These are phyloP conservation scores for Bombycilla garrulus DNA, from an alignment of 2,113 vertebrate genomes.

Conservation along the genomic window DNA sequence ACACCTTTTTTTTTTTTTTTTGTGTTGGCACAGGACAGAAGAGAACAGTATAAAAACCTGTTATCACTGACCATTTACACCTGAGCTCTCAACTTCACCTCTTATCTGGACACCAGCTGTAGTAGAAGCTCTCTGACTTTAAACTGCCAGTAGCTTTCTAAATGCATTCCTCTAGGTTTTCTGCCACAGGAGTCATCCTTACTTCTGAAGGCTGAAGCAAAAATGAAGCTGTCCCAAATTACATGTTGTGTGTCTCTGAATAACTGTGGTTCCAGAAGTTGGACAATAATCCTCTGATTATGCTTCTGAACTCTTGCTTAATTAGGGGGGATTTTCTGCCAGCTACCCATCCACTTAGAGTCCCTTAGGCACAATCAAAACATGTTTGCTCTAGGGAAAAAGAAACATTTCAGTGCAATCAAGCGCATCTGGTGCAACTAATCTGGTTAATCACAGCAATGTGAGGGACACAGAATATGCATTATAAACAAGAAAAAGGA, in stretches of 20 bases:
- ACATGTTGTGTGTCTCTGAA: constrained; percentile 8
- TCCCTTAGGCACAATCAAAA: constrained; percentile 75
- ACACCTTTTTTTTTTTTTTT: not conserved
- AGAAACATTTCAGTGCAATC: constrained; percentile 76
- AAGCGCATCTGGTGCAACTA: constrained; percentile 70
- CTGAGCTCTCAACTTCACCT: constrained; percentile 26
- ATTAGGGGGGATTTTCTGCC: constrained; percentile 59
- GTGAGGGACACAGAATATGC: constrained; percentile 67
- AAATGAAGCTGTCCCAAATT: constrained; percentile 42
- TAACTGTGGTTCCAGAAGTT: constrained; percentile 40
- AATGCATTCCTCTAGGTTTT: constrained; percentile 39
- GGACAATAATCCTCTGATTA: constrained; percentile 63
- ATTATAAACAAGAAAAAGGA: constrained; percentile 67
- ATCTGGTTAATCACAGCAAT: constrained; percentile 74
- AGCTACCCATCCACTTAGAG: constrained; percentile 67
- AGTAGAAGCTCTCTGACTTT: constrained; percentile 42
- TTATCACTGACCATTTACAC: constrained; percentile 6
- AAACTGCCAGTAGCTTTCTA: constrained; percentile 27
- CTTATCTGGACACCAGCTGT: not conserved
- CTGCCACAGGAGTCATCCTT: constrained; percentile 14
- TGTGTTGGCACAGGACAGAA: constrained; percentile 30
- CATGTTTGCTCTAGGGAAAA: constrained; percentile 72
- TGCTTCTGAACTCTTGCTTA: constrained; percentile 59
- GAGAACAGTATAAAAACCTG: constrained; percentile 31
- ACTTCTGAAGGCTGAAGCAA: constrained; percentile 27